phyloP scores from a whole-genome alignment of 1,140 invertebrate species.

The Hypsibius dujardini region DNA sequence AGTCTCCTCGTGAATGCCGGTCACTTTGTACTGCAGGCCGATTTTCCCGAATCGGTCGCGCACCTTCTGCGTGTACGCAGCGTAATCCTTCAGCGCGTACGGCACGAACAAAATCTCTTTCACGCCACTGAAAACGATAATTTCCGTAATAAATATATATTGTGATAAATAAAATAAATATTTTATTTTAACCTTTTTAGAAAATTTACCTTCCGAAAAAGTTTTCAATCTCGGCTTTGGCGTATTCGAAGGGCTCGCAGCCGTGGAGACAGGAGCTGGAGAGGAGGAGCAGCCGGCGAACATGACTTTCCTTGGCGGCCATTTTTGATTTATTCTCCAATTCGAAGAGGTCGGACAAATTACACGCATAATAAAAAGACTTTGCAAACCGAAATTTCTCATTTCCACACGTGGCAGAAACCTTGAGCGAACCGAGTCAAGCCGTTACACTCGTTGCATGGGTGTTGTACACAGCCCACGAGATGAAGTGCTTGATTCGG shows the following conservation, averaged over 20 bases:
- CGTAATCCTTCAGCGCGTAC: constrained; percentile 48
- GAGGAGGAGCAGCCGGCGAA: background rate
- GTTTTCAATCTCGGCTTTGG: background rate
- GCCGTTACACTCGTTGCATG: no score
- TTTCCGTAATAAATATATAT: no score
- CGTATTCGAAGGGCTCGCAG: constrained; percentile 7
- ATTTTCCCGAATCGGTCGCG: constrained; percentile 42
- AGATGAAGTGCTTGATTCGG: no score
- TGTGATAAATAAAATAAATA: no score
- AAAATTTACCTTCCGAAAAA: constrained; percentile 15
- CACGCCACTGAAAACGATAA: constrained; percentile 31
- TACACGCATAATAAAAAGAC: no score
- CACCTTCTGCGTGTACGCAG: constrained; percentile 47
- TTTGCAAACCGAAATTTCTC: no score
- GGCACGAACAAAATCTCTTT: constrained; percentile 52
- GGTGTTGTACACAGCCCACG: no score
- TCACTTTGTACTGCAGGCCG: constrained; percentile 42
- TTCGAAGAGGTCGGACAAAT: no score
- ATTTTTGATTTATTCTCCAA: no score
- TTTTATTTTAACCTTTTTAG: no score
- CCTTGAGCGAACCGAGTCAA: background rate
- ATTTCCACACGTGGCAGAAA: no score
- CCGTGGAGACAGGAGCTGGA: constrained; percentile 10
- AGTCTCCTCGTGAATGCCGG: constrained; percentile 43
- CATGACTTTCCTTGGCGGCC: background rate